Conservation (phyloP, 2,797 vertebrate species). For the Paramormyrops hopkinsi region DNA sequence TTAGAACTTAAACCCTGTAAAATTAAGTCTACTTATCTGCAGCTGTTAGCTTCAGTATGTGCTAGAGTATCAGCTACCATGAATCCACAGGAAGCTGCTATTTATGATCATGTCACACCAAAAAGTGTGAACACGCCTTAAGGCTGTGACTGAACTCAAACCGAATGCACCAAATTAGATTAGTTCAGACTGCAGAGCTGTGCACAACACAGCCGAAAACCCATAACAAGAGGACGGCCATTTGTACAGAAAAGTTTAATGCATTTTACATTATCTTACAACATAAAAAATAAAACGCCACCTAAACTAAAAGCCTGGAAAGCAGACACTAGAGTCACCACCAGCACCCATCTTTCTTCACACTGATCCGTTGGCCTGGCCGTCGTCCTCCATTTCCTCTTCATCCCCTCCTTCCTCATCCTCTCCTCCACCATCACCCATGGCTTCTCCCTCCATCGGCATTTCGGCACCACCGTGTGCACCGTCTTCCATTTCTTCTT, state of each 20-base stretch:
- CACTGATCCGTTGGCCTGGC: slow-evolving; percentile 8
- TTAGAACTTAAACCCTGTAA: background rate
- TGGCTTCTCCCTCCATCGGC: slow-evolving; percentile 40
- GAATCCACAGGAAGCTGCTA: background rate
- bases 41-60: no score
- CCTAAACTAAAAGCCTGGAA: background rate
- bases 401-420: background rate
- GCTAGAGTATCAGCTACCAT: background rate
- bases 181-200: background rate
- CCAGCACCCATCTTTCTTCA: background rate
- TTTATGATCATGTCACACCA: background rate
- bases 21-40: background rate
- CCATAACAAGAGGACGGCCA: background rate
- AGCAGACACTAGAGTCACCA: background rate
- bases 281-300: slow-evolving; percentile 10
- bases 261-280: slow-evolving; percentile 20
- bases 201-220: background rate
- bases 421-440: slow-evolving; percentile 19
- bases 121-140: background rate
- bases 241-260: slow-evolving; percentile 26
- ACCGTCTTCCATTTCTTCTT: slow-evolving; percentile 46
- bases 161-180: background rate
- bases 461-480: slow-evolving; percentile 39
- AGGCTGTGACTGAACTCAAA: background rate
- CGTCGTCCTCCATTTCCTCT: slow-evolving; percentile 21